Evolutionary conservation across 2,113 vertebrate species (phyloP).

Genomic region (Tinamus guttatus): DNA sequence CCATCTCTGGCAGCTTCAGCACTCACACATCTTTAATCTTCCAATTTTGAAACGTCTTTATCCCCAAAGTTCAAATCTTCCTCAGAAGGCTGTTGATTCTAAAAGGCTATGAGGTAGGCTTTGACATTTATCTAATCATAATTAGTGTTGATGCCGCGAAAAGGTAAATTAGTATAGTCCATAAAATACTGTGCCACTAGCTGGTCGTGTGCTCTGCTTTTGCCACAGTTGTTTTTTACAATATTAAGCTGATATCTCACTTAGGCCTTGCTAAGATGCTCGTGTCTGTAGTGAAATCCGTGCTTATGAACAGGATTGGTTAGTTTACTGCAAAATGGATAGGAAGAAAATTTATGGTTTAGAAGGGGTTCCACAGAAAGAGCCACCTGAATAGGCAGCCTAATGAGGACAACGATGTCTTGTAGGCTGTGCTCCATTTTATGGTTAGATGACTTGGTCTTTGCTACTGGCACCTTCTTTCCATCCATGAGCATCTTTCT

Average conservation of each 20-base stretch:
- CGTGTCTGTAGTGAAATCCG: neutral
- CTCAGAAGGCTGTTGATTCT: neutral
- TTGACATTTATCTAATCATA: neutral
- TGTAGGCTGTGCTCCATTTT: neutral
- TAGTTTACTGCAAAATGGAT: neutral
- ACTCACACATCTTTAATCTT: neutral
- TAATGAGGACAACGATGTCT: neutral
- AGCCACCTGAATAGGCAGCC: neutral
- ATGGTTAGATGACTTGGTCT: neutral
- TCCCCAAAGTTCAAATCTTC: neutral
- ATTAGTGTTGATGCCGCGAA: neutral
- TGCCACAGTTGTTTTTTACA: neutral
- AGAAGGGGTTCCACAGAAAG: neutral
- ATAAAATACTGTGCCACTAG: fast-evolving
- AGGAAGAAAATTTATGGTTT: neutral
- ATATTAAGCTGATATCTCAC: neutral
- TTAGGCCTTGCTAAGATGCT: neutral
- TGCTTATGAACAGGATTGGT: neutral
- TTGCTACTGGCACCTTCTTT: neutral
- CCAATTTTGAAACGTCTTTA: neutral
- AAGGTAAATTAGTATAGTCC: neutral
- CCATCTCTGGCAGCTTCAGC: neutral
- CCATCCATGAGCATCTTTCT: neutral
- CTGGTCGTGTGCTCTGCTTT: neutral
- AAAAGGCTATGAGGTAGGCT: neutral